Percentiles rank a stretch among this genome's conserved stretches.
phyloP scores from a whole-genome alignment of 2,113 vertebrate genomes.

The Oriolus oriolus region DNA sequence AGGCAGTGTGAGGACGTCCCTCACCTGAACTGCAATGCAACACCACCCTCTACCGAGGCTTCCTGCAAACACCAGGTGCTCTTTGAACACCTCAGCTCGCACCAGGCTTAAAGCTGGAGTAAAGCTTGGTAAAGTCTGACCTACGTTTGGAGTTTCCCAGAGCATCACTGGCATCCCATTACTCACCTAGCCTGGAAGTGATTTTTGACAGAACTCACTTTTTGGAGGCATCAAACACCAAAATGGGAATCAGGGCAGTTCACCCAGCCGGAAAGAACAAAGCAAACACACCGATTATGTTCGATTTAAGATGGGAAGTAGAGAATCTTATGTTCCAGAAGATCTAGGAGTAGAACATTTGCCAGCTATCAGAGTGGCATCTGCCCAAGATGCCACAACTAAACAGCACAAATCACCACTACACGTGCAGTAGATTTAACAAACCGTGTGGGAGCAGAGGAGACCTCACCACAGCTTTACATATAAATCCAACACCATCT shows the following conservation, averaged over 20 bases:
- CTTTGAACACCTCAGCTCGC: not conserved
- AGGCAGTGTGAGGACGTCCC: not conserved
- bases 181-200: not conserved
- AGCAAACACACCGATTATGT: not conserved
- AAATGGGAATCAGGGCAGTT: not conserved
- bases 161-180: not conserved
- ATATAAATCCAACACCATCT: not conserved
- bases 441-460: not conserved
- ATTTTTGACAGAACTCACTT: not conserved
- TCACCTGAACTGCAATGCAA: constrained; percentile 20
- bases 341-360: not conserved
- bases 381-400: not conserved
- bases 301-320: not conserved
- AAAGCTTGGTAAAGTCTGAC: not conserved
- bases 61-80: not conserved
- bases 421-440: not conserved
- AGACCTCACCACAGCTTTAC: not conserved
- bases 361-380: not conserved
- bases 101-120: fast-evolving
- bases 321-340: not conserved
- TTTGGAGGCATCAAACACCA: not conserved
- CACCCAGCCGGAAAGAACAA: not conserved
- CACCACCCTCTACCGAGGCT: constrained; percentile 67
- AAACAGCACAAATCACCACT: not conserved
- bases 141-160: not conserved